Evolutionary conservation across 2,888 invertebrate species (phyloP).

Genomic region (Gortyna flavago): DNA sequence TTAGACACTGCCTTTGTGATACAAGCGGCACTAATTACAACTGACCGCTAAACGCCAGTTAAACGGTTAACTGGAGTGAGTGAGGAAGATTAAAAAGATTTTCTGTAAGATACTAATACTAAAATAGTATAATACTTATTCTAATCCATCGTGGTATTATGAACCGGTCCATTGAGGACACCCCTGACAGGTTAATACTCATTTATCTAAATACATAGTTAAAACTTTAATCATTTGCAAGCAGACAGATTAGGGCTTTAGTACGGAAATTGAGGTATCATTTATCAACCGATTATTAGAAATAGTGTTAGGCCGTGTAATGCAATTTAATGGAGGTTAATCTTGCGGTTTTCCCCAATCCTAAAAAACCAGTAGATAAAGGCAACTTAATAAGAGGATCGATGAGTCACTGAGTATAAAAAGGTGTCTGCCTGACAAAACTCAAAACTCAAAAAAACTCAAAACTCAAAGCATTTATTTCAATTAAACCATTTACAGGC

Average conservation of each 20-base stretch:
- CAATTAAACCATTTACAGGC: no score
- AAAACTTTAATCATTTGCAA: conserved; percentile 64
- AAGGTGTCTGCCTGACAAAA: no score
- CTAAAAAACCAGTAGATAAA: conserved; percentile 26
- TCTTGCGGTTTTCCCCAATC: conserved; percentile 32
- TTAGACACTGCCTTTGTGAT: conserved; percentile 49
- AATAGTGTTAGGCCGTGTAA: conserved; percentile 39
- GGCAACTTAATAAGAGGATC: conserved; percentile 9
- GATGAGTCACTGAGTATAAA: conserved; percentile 23
- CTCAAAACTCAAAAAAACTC: no score
- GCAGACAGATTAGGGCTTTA: conserved; percentile 51
- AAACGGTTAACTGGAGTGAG: conserved; percentile 29
- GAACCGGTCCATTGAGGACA: conserved; percentile 43
- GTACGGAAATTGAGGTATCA: conserved; percentile 49
- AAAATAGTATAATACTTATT: conserved; percentile 13
- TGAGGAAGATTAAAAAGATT: conserved; percentile 50
- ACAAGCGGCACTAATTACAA: conserved; percentile 48
- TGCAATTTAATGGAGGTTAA: conserved; percentile 39
- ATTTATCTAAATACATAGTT: conserved; percentile 64
- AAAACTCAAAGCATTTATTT: no score
- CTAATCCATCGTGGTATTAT: conserved; percentile 37
- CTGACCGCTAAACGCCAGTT: conserved; percentile 36
- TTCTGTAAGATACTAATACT: conserved; percentile 19
- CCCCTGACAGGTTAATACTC: conserved; percentile 62
- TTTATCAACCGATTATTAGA: conserved; percentile 52